Percentiles rank a stretch among this genome's conserved stretches.
Evolutionary conservation across 2,888 invertebrate species (phyloP).

Genomic region (Ischnus inquisitorius): DNA sequence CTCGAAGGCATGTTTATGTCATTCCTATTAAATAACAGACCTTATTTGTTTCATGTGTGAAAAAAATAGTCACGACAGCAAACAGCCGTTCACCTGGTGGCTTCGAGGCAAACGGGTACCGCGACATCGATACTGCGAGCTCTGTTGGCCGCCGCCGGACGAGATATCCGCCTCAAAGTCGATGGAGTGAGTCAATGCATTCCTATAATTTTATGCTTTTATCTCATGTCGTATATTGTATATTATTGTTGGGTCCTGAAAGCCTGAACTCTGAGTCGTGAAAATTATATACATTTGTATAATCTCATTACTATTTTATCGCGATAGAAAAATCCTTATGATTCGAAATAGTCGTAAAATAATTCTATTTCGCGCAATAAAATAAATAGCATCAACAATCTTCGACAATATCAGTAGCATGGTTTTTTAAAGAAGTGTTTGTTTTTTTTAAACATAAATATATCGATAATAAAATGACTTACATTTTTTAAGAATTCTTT

Average conservation of each 20-base stretch:
- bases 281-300: no score
- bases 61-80: conserved; percentile 93
- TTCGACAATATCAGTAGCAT: no score
- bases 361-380: no score
- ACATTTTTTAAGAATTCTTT: no score
- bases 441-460: no score
- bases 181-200: conserved; percentile 92
- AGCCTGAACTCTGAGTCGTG: no score
- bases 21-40: conserved; percentile 22
- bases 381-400: no score
- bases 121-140: conserved; percentile 96
- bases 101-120: conserved; percentile 96
- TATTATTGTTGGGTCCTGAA: no score
- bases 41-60: conserved; percentile 34
- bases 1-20: background rate
- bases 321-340: no score
- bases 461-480: no score
- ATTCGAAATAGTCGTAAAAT: no score
- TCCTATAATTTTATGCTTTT: background rate
- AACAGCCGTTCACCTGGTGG: conserved; percentile 97
- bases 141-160: conserved; percentile 94
- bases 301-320: background rate
- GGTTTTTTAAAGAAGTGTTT: no score
- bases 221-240: background rate
- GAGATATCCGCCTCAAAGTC: conserved; percentile 94